These are phyloP conservation scores for Lissocephala sabroskyi DNA, from an alignment of 2,888 invertebrate genomes.

Conservation along the genomic window DNA sequence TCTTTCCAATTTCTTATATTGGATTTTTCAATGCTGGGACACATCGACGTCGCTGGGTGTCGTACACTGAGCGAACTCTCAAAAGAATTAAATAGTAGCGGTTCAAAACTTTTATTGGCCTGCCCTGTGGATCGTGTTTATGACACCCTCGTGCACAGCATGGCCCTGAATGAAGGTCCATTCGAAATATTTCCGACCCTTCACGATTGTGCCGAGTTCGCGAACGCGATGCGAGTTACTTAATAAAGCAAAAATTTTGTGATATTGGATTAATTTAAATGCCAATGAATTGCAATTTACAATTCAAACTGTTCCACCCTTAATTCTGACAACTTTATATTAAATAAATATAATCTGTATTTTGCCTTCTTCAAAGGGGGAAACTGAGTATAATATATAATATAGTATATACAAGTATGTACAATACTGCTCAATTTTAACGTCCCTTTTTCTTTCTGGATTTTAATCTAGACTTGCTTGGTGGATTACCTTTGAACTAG, in stretches of 20 bases:
- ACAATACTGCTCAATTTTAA: too few relatives aligned
- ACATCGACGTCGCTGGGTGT: constrained; percentile 79
- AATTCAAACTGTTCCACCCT: too few relatives aligned
- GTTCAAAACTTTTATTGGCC: constrained; percentile 75
- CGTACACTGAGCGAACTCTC: constrained; percentile 74
- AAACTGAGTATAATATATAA: too few relatives aligned
- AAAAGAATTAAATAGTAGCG: constrained; percentile 74
- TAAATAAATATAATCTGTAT: too few relatives aligned
- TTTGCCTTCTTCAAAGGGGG: too few relatives aligned
- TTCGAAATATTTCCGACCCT: constrained; percentile 76
- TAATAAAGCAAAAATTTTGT: constrained; percentile 50
- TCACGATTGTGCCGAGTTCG: constrained; percentile 77
- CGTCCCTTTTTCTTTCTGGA: too few relatives aligned
- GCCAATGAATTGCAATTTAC: too few relatives aligned
- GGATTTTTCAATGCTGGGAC: constrained; percentile 78
- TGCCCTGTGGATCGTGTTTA: constrained; percentile 74
- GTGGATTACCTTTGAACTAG: too few relatives aligned
- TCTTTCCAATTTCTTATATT: constrained; percentile 72
- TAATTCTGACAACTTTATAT: too few relatives aligned
- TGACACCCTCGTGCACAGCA: constrained; percentile 68
- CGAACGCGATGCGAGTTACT: constrained; percentile 64
- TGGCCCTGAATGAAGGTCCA: constrained; percentile 68
- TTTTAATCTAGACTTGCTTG: too few relatives aligned
- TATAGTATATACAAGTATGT: too few relatives aligned
- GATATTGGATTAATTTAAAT: too few relatives aligned